Evolutionary conservation across 2,113 vertebrate species (phyloP).

Genomic region (Cnemophilus loriae): DNA sequence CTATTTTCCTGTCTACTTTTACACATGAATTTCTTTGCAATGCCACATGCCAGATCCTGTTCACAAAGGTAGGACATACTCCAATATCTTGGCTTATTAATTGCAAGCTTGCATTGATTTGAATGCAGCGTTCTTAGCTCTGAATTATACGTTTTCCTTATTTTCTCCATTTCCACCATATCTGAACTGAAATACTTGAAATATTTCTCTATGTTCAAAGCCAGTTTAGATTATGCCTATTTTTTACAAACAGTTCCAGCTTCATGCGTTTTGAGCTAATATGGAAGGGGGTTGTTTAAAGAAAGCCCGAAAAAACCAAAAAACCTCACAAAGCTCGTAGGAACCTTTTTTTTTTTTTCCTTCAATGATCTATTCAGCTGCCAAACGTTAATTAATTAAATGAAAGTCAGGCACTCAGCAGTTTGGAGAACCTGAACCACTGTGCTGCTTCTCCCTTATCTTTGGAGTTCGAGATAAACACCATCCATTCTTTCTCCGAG

Average conservation of each 20-base stretch:
- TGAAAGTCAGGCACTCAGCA: not conserved
- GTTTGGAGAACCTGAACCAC: not conserved
- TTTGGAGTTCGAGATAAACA: not conserved
- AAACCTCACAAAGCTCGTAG: not conserved
- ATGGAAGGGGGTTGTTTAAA: not conserved
- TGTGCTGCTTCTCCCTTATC: not conserved
- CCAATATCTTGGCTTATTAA: not conserved
- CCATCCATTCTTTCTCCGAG: not conserved
- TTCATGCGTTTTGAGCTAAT: not conserved
- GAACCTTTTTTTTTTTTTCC: not conserved
- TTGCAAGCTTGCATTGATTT: not conserved
- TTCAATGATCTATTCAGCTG: not conserved
- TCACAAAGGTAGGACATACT: not conserved
- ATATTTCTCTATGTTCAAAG: not conserved
- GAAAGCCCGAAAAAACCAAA: not conserved
- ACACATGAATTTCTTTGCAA: not conserved
- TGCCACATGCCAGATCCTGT: not conserved
- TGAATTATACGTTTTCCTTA: not conserved
- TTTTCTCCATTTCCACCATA: not conserved
- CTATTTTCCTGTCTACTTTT: constrained; percentile 46
- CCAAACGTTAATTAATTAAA: not conserved
- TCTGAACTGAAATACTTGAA: not conserved
- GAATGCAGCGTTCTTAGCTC: not conserved
- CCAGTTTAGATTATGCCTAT: not conserved
- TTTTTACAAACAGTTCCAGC: not conserved